Evolutionary conservation across 1,140 invertebrate species (phyloP).

Genomic region (Papilio aristodemus): DNA sequence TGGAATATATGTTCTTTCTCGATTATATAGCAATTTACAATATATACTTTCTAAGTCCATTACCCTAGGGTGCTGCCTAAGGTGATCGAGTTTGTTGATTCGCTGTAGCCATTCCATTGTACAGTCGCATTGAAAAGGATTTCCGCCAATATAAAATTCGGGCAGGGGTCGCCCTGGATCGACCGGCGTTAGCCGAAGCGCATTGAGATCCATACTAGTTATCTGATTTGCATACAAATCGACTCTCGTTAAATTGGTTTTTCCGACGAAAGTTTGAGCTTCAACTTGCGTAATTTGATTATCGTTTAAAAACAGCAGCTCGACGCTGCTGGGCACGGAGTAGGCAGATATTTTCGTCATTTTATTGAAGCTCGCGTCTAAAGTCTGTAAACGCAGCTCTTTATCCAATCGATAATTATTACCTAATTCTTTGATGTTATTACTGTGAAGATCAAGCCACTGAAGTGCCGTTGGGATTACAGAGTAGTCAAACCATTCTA

Average conservation of each 20-base stretch:
- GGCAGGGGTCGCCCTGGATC: slow-evolving; percentile 85
- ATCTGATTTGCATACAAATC: slow-evolving; percentile 93
- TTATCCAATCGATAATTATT: slow-evolving; percentile 87
- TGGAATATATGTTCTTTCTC: slow-evolving; percentile 90
- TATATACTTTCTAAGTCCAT: slow-evolving; percentile 95
- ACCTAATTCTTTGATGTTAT: slow-evolving; percentile 90
- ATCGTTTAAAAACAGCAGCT: slow-evolving; percentile 90
- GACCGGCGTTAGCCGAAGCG: slow-evolving; percentile 87
- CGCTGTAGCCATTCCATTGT: slow-evolving; percentile 94
- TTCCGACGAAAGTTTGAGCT: slow-evolving; percentile 91
- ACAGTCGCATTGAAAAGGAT: slow-evolving; percentile 93
- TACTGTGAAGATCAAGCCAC: slow-evolving; percentile 95
- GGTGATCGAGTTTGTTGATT: slow-evolving; percentile 87
- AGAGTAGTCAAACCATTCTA: slow-evolving; percentile 95
- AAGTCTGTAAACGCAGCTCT: slow-evolving; percentile 86
- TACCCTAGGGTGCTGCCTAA: slow-evolving; percentile 91
- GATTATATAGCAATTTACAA: slow-evolving; percentile 92
- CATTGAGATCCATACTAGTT: slow-evolving; percentile 89
- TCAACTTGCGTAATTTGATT: slow-evolving; percentile 90
- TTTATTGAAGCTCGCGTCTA: slow-evolving; percentile 92
- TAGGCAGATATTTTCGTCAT: slow-evolving; percentile 85
- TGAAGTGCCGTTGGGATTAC: slow-evolving; percentile 90
- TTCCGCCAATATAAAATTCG: slow-evolving; percentile 93
- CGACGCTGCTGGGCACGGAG: slow-evolving; percentile 88
- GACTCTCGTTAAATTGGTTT: slow-evolving; percentile 89